A percentile compares a stretch with the other conserved stretches of the same genome.
Conservation (phyloP, 2,797 vertebrate genomes). For the Peromyscus nudipes region DNA sequence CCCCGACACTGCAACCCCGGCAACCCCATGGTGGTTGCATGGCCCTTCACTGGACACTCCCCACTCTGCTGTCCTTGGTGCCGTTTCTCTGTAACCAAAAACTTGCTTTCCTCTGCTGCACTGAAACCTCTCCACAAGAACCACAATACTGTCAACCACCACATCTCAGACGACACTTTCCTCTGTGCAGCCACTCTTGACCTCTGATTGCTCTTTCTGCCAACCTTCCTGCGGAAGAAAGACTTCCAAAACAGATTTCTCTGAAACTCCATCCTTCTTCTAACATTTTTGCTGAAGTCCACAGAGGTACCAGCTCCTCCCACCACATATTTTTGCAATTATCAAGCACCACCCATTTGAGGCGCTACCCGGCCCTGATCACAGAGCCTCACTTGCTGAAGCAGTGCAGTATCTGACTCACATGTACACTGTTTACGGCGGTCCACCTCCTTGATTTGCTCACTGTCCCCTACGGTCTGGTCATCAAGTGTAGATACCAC, state of each 20-base stretch:
- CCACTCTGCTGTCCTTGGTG: fast-evolving
- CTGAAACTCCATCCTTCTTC: background rate
- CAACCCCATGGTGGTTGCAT: background rate
- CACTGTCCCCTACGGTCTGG: no score
- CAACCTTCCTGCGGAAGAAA: background rate
- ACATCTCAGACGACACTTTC: background rate
- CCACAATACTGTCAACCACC: background rate
- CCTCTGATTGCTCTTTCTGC: background rate
- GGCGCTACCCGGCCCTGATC: background rate
- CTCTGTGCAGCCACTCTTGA: background rate
- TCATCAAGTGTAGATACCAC: background rate
- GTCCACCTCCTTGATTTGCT: background rate
- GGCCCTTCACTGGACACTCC: background rate
- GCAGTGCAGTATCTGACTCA: fast-evolving
- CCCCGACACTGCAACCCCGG: background rate
- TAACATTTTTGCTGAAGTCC: background rate
- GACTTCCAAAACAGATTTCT: background rate
- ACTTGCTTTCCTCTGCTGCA: background rate
- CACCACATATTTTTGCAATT: background rate
- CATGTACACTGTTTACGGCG: fast-evolving
- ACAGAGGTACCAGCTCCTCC: background rate
- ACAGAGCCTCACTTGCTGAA: background rate
- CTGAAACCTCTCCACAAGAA: background rate
- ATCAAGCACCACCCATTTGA: background rate
- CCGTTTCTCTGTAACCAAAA: no score